Evolutionary conservation across 2,797 vertebrate genomes (phyloP), one percentile per base, ranked within the genome.

Genomic region (Ispidina picta): DNA sequence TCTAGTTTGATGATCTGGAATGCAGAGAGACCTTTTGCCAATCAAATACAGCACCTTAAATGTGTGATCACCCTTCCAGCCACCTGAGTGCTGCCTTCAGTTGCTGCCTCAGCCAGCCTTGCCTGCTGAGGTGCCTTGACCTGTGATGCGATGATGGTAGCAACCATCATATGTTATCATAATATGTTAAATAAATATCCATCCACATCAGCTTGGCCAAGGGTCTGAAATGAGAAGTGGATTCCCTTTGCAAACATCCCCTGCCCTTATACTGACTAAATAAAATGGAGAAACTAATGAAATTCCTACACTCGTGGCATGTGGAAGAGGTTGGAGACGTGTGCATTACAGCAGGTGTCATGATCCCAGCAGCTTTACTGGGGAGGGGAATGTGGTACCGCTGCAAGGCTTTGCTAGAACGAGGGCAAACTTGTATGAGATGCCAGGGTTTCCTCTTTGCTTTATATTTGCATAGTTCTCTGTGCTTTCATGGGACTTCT

Each of bases 351-450:
- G 60, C 80, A 65, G 68, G 64, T 89, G 87, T 81, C 71, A 52
- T 0, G 29, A 70, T 89, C 58, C 21, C 56, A 83, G 21, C 48
- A 73, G 89, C 73, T 83, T 80, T 83, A n/a, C 64, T 64, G 15
- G 46, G 4, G 29, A n/a, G 39, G 46, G 22, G 23, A 64, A 20
- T 0, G 1, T 5, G 3, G 83, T 56, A 33, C 64, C 1, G 4
- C 69, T 52, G 46, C 3, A 2, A 76, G 64, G 43, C 68, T 95
- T 84, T 94, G 94, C 90, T 91, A 89, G 94, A 95, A 93, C 93
- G 93, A 92, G 89, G 89, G 28, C 89, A 95, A 76, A 86, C 62
- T 59, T 54, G 33, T 65, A 2, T 54, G 56, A 79, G 43, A 74
- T 37, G 43, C 46, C 9, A 21, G 18, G 2, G 10, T 69, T 96